Conservation (phyloP, 2,888 invertebrate species). For the Blomia tropicalis region DNA sequence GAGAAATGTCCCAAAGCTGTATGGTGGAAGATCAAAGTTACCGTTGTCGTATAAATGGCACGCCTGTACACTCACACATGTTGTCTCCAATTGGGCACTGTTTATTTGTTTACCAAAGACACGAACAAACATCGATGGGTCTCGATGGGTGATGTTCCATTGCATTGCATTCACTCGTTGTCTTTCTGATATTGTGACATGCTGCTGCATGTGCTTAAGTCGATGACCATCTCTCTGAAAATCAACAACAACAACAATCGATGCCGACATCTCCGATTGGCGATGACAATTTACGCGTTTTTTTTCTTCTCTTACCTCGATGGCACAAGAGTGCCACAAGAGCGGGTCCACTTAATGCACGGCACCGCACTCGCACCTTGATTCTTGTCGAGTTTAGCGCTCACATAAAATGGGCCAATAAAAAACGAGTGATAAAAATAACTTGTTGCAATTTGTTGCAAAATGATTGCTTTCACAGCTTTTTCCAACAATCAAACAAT, state of each 20-base stretch:
- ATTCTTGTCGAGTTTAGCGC: slow-evolving; percentile 6
- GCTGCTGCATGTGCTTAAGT: no score
- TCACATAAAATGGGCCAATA: slow-evolving; percentile 5
- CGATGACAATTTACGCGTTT: neutral
- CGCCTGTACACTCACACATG: no score
- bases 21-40: slow-evolving; percentile 10
- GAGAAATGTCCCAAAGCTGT: no score
- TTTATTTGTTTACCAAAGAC: slow-evolving; percentile 4
- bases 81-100: no score
- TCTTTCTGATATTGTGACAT: no score
- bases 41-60: no score
- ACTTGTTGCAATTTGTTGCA: slow-evolving; percentile 15
- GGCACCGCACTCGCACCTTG: neutral
- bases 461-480: slow-evolving; percentile 6
- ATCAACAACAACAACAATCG: neutral
- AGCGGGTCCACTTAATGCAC: neutral
- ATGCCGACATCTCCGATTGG: neutral
- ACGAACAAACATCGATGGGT: no score
- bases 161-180: no score
- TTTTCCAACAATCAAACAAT: no score
- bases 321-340: neutral
- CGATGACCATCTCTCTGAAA: neutral
- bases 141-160: no score
- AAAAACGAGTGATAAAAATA: slow-evolving; percentile 12
- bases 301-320: no score